Conservation (phyloP, 2,113 vertebrate genomes). For the Hippoglossus stenolepis region DNA sequence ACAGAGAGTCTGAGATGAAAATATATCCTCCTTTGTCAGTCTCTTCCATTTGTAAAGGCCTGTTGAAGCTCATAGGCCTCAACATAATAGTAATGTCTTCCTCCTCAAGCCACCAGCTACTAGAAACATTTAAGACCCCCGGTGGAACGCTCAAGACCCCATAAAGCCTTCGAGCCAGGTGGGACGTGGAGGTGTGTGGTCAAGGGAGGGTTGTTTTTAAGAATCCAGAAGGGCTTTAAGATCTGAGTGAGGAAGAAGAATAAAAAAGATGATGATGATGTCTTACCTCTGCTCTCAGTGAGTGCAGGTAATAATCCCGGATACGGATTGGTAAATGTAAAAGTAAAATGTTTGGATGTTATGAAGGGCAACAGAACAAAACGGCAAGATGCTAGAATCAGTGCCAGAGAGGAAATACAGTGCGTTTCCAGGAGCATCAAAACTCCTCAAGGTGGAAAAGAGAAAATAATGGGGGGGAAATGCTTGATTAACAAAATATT, state of each 20-base stretch:
- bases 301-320: too few relatives aligned
- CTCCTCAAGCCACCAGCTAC: background rate
- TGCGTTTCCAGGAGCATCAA: too few relatives aligned
- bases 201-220: background rate
- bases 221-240: background rate
- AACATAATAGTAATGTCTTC: slow-evolving; percentile 20
- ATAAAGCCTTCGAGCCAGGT: slow-evolving; percentile 29
- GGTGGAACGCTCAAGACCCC: slow-evolving; percentile 26
- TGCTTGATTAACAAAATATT: too few relatives aligned
- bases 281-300: background rate
- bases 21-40: background rate
- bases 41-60: slow-evolving; percentile 41
- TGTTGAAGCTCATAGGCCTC: slow-evolving; percentile 51
- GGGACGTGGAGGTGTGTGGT: slow-evolving; percentile 3
- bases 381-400: too few relatives aligned
- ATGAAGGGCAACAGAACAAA: too few relatives aligned
- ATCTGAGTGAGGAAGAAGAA: background rate
- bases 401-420: too few relatives aligned
- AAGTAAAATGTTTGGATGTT: too few relatives aligned
- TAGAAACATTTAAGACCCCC: slow-evolving; percentile 36
- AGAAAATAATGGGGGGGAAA: too few relatives aligned
- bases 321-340: too few relatives aligned
- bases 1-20: too few relatives aligned
- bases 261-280: background rate
- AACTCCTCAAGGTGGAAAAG: too few relatives aligned